Conservation (phyloP, 2,797 vertebrate genomes). For the Mormyrops attenuatus region DNA sequence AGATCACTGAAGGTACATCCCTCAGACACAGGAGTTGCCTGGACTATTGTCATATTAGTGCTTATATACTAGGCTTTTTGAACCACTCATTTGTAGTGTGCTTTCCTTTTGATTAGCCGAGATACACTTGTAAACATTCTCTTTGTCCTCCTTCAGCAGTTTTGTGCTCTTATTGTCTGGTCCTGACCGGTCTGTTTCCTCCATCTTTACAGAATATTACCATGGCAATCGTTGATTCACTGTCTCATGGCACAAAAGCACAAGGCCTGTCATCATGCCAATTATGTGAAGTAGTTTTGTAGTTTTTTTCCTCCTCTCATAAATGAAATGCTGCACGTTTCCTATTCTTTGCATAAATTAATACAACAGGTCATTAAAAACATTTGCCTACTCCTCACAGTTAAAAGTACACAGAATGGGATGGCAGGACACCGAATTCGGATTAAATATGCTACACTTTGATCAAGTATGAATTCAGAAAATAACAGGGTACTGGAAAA, state of each 20-base stretch:
- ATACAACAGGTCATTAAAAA: slow-evolving; percentile 5
- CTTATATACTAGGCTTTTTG: neutral
- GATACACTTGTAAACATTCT: neutral
- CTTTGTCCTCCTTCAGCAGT: neutral
- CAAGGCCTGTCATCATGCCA: neutral
- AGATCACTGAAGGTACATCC: neutral
- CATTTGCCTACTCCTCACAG: neutral
- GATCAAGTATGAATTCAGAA: neutral
- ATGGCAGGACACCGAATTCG: neutral
- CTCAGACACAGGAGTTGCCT: neutral
- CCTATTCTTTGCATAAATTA: neutral
- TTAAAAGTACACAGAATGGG: neutral
- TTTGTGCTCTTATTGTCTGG: neutral
- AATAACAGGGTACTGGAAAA: neutral
- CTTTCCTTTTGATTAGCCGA: neutral
- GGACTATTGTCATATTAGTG: neutral
- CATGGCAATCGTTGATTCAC: neutral
- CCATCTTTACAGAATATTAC: slow-evolving; percentile 9
- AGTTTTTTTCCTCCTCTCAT: neutral
- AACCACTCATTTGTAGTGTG: neutral
- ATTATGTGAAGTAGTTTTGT: neutral
- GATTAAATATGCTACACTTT: neutral
- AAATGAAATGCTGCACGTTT: slow-evolving; percentile 1
- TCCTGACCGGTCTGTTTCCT: neutral
- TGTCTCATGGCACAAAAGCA: slow-evolving; percentile 8